A percentile compares a stretch with the other conserved stretches of the same genome.
Evolutionary conservation across 92 coral and sea anemone genomes (phyloP).

Genomic region (Chrysogorgia sp.): DNA sequence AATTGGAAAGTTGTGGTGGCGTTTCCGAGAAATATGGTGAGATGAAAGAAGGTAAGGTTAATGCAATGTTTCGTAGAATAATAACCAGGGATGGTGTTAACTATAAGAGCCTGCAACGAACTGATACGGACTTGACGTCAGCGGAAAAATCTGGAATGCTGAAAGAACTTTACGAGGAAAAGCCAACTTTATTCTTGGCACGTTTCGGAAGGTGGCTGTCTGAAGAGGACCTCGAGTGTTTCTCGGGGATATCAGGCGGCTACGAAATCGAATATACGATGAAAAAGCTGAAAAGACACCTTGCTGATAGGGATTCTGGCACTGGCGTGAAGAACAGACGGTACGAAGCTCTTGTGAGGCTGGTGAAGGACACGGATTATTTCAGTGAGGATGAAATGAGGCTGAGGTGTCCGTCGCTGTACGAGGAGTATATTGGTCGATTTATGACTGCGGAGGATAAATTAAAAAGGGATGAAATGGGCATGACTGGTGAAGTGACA

Average conservation of each 20-base stretch:
- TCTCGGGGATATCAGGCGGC: conserved; percentile 54
- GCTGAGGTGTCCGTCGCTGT: conserved; percentile 78
- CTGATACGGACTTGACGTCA: conserved; percentile 78
- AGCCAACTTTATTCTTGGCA: conserved; percentile 70
- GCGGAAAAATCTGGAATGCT: conserved; percentile 74
- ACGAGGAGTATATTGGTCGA: conserved; percentile 88
- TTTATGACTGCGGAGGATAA: conserved; percentile 83
- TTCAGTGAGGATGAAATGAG: conserved; percentile 82
- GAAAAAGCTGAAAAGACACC: conserved; percentile 60
- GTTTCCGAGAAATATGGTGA: neutral
- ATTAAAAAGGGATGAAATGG: conserved; percentile 68
- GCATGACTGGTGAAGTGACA: conserved; percentile 63
- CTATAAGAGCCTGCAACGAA: conserved; percentile 80
- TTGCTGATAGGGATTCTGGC: conserved; percentile 64
- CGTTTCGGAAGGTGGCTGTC: conserved; percentile 82
- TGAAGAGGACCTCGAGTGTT: conserved; percentile 69
- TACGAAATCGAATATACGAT: conserved; percentile 75
- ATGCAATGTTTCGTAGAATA: conserved; percentile 69
- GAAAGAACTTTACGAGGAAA: conserved; percentile 57
- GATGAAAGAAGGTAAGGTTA: conserved; percentile 7
- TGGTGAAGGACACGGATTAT: conserved; percentile 66
- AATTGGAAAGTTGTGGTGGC: neutral
- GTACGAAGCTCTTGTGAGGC: conserved; percentile 76
- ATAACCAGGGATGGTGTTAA: conserved; percentile 61
- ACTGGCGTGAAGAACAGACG: conserved; percentile 80